A percentile compares a stretch with the other conserved stretches of the same genome.
Evolutionary conservation across 37 sponge, comb jelly and placozoan genomes (phyloP).

Genomic region (Sycon ciliatum): DNA sequence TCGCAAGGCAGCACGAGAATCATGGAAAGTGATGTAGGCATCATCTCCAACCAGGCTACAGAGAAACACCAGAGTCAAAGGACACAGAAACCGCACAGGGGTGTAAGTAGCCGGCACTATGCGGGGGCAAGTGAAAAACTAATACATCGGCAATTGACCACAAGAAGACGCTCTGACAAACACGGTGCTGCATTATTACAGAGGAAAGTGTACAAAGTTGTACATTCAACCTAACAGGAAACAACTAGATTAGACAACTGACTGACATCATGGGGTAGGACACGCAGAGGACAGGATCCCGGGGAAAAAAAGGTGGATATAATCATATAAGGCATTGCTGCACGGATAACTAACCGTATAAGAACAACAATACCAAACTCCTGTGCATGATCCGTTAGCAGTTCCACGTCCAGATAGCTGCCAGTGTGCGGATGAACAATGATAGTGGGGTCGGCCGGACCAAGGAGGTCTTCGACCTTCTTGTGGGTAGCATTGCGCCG

Average conservation of each 20-base stretch:
- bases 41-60: constrained; percentile 33
- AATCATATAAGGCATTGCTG: too few relatives aligned
- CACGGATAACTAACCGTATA: constrained; percentile 62
- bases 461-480: constrained; percentile 35
- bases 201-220: too few relatives aligned
- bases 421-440: constrained; percentile 27
- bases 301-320: too few relatives aligned
- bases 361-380: constrained; percentile 57
- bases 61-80: not conserved
- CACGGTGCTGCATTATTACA: too few relatives aligned
- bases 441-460: constrained; percentile 63
- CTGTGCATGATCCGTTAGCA: constrained; percentile 16
- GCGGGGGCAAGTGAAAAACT: too few relatives aligned
- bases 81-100: not conserved
- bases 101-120: too few relatives aligned
- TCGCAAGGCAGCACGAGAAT: constrained; percentile 39
- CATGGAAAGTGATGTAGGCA: constrained; percentile 44
- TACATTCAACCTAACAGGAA: too few relatives aligned
- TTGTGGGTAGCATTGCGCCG: constrained; percentile 25
- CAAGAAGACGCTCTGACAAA: too few relatives aligned
- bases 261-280: too few relatives aligned
- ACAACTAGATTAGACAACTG: too few relatives aligned
- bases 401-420: not conserved
- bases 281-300: too few relatives aligned
- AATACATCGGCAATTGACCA: too few relatives aligned